Conservation (phyloP, 2,888 invertebrate species). For the Kuschelorhynchus macadamiae region DNA sequence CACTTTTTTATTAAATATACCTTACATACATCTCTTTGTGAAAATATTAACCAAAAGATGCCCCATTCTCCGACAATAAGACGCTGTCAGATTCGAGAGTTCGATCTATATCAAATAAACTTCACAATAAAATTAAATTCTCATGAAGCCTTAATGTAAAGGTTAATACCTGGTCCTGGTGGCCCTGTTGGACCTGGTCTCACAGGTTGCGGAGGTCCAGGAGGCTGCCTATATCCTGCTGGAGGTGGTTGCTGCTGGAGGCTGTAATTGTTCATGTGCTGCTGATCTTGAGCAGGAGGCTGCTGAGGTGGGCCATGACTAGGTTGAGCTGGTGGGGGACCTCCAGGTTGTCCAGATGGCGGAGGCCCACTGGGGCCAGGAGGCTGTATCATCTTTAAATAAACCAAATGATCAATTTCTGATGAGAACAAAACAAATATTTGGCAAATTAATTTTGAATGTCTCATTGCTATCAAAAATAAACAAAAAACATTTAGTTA, state of each 20-base stretch:
- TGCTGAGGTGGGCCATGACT: conserved; percentile 56
- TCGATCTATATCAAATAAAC: too few species aligned
- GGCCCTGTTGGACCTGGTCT: conserved; percentile 73
- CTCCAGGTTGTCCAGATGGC: conserved; percentile 57
- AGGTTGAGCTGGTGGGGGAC: conserved; percentile 61
- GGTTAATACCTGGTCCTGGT: conserved; percentile 28
- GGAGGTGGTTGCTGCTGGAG: conserved; percentile 66
- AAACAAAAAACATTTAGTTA: too few species aligned
- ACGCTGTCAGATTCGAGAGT: too few species aligned
- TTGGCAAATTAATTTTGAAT: too few species aligned
- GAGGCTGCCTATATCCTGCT: conserved; percentile 59
- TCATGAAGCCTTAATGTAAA: too few species aligned
- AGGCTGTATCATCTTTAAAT: conserved; percentile 43
- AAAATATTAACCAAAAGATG: too few species aligned
- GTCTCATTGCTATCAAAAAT: too few species aligned
- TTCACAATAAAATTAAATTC: too few species aligned
- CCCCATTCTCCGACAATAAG: too few species aligned
- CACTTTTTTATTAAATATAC: too few species aligned
- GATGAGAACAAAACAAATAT: not conserved
- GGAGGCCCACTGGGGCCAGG: conserved; percentile 60
- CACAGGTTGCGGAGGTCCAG: conserved; percentile 69
- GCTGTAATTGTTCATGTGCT: conserved; percentile 67
- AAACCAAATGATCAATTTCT: not conserved
- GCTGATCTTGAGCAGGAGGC: conserved; percentile 63
- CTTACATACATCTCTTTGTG: too few species aligned